phyloP scores from a whole-genome alignment of 2,113 vertebrate genomes.

The Protobothrops flavoviridis region DNA sequence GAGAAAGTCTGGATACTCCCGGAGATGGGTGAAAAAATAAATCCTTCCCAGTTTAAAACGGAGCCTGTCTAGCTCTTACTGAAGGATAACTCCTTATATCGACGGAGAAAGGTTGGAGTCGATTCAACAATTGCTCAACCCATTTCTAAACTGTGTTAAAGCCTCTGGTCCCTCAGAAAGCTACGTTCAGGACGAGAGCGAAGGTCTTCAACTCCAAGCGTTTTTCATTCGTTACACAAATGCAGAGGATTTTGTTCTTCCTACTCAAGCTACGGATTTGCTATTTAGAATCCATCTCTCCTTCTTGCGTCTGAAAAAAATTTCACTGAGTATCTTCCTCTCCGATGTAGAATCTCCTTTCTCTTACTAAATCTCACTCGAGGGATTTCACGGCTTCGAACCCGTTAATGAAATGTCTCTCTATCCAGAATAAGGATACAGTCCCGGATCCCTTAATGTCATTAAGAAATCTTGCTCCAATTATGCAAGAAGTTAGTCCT shows the following conservation, averaged over 20 bases:
- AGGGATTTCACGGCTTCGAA: background rate
- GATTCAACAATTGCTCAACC: background rate
- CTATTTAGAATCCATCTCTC: background rate
- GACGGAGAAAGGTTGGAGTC: background rate
- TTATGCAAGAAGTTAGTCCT: background rate
- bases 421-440: background rate
- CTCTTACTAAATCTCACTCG: background rate
- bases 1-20: too few relatives aligned
- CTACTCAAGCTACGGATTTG: background rate
- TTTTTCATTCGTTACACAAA: background rate
- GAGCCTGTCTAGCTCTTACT: background rate
- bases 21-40: background rate
- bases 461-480: background rate
- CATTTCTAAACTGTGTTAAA: background rate
- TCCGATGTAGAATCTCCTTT: background rate
- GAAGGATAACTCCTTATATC: background rate
- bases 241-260: background rate
- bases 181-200: background rate
- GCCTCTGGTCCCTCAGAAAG: background rate
- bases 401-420: too few relatives aligned
- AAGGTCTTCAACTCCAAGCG: background rate
- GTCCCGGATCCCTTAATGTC: too few relatives aligned
- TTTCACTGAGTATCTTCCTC: background rate
- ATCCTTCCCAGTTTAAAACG: background rate
- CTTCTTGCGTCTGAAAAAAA: background rate